Evolutionary conservation across 1,140 invertebrate genomes (phyloP).

Genomic region (Colletes gigas): DNA sequence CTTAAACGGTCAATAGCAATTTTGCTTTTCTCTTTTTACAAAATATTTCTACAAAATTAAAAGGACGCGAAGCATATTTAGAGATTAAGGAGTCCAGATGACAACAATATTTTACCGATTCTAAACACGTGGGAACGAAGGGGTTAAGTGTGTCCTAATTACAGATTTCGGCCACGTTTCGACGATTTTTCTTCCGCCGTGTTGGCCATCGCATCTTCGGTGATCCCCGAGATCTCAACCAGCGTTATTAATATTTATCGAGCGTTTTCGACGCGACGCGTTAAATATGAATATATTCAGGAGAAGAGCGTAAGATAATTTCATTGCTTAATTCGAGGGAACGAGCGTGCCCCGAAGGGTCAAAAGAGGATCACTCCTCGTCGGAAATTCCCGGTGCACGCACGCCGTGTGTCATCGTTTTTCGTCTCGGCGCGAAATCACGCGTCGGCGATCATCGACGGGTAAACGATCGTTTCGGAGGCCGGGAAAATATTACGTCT

Average conservation of each 20-base stretch:
- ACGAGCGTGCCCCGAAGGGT: slow-evolving; percentile 8
- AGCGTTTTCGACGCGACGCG: slow-evolving; percentile 25
- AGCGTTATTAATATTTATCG: slow-evolving; percentile 46
- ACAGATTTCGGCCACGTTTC: too few species aligned
- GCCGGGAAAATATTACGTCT: slow-evolving; percentile 61
- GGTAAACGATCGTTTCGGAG: slow-evolving; percentile 41
- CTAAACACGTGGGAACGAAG: too few species aligned
- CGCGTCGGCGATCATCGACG: slow-evolving; percentile 9
- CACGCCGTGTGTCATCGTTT: slow-evolving; percentile 38
- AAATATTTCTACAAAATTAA: too few species aligned
- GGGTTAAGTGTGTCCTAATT: too few species aligned
- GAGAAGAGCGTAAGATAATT: slow-evolving; percentile 27
- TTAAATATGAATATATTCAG: slow-evolving; percentile 41
- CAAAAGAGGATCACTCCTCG: neutral
- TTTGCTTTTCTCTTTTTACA: too few species aligned
- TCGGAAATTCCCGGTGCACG: neutral
- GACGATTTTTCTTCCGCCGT: too few species aligned
- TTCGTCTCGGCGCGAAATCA: slow-evolving; percentile 27
- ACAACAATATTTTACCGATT: too few species aligned
- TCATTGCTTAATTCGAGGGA: slow-evolving; percentile 47
- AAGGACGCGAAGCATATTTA: too few species aligned
- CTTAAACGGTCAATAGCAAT: too few species aligned
- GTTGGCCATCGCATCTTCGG: too few species aligned
- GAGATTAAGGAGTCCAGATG: too few species aligned
- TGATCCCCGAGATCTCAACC: too few species aligned